Base-by-base conservation (phyloP, 1,140 invertebrate genomes). In the Cherax destructor region DNA sequence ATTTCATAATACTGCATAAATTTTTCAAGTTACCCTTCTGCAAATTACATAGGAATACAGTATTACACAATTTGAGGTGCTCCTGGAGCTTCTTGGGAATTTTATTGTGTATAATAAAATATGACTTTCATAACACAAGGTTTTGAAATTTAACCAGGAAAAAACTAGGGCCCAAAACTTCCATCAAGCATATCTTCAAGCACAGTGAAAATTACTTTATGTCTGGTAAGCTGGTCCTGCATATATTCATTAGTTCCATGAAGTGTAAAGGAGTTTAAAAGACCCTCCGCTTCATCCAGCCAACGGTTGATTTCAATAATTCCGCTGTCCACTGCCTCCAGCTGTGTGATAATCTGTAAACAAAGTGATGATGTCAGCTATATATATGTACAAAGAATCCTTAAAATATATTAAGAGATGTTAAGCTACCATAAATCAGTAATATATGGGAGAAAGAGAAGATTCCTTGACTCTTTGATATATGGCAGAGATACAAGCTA, bases 251-350 rank as follows among this genome's bases (percentile, higher is more conserved):
- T 96, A n/a, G 96, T 96, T n/a, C 96, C 96, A 0, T 96, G 95
- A 0, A 97, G 94, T 88, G 95, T 95, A 79, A 96, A 95, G 21
- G 95, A 87, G 41, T 95, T 94, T 49, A 99, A 94, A 59, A 98
- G 94, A 5, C 95, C 94, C 93, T 99, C 97, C 11, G 98, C 98
- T 91, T 97, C 96, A 93, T 97, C 96, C 21, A 99, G 94, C 98
- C 98, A 99, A 4, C 95, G 94, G 83, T 96, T 96, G 52, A 99
- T 97, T 94, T 99, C 98, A 85, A 95, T 96, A 93, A 98, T 96
- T 0, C 98, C 98, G 30, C 96, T 96, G 94, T 99, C 98, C 78
- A 99, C 94, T 0, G 98, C 98, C 94, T 98, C 97, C 93, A 98
- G 97, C 94, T 99, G 98, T 0, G 98, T 97, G 47, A 98, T 94